Evolutionary conservation across 1,140 invertebrate species (phyloP), one percentile per base, ranked within the genome.

Genomic region (Lethrus apterus): DNA sequence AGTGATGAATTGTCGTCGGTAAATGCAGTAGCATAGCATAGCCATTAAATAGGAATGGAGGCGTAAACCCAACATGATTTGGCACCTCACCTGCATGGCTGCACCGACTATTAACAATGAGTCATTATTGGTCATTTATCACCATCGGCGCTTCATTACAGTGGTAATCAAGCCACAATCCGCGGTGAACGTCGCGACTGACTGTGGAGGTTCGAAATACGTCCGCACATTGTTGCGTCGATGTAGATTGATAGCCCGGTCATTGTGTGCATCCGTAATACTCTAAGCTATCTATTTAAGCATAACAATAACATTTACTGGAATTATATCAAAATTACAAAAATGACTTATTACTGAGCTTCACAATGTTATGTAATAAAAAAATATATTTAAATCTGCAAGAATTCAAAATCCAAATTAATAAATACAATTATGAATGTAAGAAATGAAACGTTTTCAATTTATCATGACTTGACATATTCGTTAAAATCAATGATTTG

Each of bases 121-220:
- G 49, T 51, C 52, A 54, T 53, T 53, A 50, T 54, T 35, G 45
- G 38, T 43, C 46, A 54, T 54, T 54, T 54, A 54, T 54, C 49
- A 51, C 46, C 35, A 48, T 45, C 48, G 45, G 21, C 48, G 40
- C 49, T 51, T 54, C 52, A 54, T 54, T 54, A 54, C 52, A 19
- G 40, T 19, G 31, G 32, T 51, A 54, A 54, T 54, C 52, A 54
- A 54, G 46, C 52, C 35, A 24, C 52, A 51, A 51, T 50, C 49
- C 49, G 40, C 40, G 38, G 35, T 31, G 14, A 21, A 40, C 23
- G 36, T 42, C 46, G 38, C 30, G 35, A 32, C 13, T 42, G 14
- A 19, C 38, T 24, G 36, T n/a, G 14, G 19, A 46, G 21, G 18
- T 44, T 21, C 20, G 17, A 26, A 43, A 48, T 48, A 30, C 46